Base-by-base conservation (phyloP, 2,113 vertebrate genomes). In the Xerus inauris region DNA sequence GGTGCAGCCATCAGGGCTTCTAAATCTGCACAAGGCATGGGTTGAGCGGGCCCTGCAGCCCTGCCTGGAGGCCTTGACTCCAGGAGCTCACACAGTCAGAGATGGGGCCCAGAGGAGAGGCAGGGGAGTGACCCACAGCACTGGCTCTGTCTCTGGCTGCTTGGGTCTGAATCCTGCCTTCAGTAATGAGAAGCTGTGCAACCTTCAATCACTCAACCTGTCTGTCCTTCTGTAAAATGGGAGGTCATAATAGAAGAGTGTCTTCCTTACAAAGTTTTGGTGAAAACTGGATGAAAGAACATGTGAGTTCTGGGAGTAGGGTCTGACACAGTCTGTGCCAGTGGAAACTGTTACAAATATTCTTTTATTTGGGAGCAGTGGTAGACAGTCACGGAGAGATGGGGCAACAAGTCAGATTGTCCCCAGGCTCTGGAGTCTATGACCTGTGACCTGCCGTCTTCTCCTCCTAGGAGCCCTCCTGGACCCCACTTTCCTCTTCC, bases 401-500 rank as follows among this genome's bases (percentile, higher is more conserved):
- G 16, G 38, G 54, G 17, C 5, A 20, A 17, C 4, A 19, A 19
- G 2, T 10, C 22, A 35, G 32, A 12, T 3, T 16, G 32, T 12
- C 32, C 38, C 77, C 8, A 22, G 22, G 11, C 16, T 22, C 40
- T 22, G 17, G 14, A 26, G 5, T 75, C 64, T 7, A 7, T 47
- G 30, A 26, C 6, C 32, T 8, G 0, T 12, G 67, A 86, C 54
- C 40, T 40, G 26, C 47, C 8, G 3, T n/a, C 28, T 45, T 35
- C 6, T 16, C 32, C 72, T 51, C 54, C 16, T 79, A 99, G 99
- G 69, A 0, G 17, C 47, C 2, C 96, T 98, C 1, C 98, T 98
- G 57, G 98, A 99, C 40, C 98, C 99, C 4, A 95, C 71, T 0
- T 97, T 98, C 80, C 3, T 98, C 30, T 62, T 99, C 79, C 98